Conservation (phyloP, 2,797 vertebrate species). For the Trachurus trachurus region DNA sequence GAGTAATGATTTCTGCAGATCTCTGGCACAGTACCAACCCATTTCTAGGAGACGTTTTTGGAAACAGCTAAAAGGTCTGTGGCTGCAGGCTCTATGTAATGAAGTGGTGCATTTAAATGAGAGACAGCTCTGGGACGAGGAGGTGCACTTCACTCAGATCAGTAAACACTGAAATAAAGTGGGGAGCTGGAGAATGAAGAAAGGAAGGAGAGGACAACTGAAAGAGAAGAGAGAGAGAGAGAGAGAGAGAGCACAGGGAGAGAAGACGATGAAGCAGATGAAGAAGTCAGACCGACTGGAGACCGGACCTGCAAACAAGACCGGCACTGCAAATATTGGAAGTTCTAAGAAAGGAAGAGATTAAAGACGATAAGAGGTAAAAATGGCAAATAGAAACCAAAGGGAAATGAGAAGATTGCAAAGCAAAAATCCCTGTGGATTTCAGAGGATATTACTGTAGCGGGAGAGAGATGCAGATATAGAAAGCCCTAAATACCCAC, state of each 20-base stretch:
- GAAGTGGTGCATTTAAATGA: conserved; percentile 71
- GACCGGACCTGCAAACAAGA: conserved; percentile 16
- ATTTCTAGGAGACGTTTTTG: conserved; percentile 61
- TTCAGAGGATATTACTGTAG: conserved; percentile 5
- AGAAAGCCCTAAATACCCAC: neutral
- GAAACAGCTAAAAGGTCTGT: conserved; percentile 62
- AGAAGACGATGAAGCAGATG: neutral
- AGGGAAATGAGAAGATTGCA: conserved; percentile 14
- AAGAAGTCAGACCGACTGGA: neutral
- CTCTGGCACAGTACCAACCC: conserved; percentile 59
- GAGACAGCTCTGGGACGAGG: conserved; percentile 51
- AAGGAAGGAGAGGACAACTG: conserved; percentile 16
- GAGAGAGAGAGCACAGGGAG: neutral
- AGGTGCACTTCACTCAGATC: conserved; percentile 57
- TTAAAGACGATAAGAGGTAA: conserved; percentile 1
- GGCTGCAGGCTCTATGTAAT: conserved; percentile 64
- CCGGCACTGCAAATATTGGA: conserved; percentile 14
- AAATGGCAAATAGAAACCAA: conserved; percentile 21
- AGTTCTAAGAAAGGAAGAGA: conserved; percentile 17
- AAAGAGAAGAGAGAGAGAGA: neutral
- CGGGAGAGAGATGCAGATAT: neutral
- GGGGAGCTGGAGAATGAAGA: conserved; percentile 20
- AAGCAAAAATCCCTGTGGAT: conserved; percentile 20
- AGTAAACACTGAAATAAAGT: conserved; percentile 60
- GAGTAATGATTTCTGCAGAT: conserved; percentile 59